Conservation (phyloP, 2,888 invertebrate species). For the Norana najaformis region DNA sequence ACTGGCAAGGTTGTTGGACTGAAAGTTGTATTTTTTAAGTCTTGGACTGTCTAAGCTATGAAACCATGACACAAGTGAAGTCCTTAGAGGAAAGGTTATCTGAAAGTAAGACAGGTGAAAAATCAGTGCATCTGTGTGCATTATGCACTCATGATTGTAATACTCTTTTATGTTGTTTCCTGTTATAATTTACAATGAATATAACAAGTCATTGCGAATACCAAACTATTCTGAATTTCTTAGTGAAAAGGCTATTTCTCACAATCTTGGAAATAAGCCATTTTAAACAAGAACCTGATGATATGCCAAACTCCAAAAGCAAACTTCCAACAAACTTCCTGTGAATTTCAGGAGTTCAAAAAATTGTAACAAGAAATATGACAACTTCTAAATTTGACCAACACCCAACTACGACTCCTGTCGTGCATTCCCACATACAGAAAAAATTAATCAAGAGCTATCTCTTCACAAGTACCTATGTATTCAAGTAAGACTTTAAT, state of each 20-base stretch:
- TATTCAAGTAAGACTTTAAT: not conserved
- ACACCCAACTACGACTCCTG: not conserved
- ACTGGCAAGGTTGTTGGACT: not conserved
- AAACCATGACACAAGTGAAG: not conserved
- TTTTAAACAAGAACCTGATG: not conserved
- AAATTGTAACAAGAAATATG: not conserved
- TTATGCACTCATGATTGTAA: not conserved
- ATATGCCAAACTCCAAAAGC: not conserved
- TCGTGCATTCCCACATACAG: not conserved
- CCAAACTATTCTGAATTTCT: not conserved
- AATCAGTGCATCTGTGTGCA: not conserved
- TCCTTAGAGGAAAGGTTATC: not conserved
- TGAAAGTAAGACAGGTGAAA: not conserved
- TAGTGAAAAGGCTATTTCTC: not conserved
- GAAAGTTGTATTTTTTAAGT: not conserved
- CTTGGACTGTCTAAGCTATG: not conserved
- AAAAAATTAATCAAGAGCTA: not conserved
- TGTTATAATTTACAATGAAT: not conserved
- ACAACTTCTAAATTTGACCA: not conserved
- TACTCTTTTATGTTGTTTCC: not conserved
- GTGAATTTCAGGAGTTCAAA: not conserved
- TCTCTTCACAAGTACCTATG: not conserved
- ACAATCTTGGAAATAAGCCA: too few species aligned
- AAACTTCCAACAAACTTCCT: not conserved
- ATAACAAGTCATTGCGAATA: not conserved